Conservation (phyloP, 2,888 invertebrate genomes). For the Biston stratarius region DNA sequence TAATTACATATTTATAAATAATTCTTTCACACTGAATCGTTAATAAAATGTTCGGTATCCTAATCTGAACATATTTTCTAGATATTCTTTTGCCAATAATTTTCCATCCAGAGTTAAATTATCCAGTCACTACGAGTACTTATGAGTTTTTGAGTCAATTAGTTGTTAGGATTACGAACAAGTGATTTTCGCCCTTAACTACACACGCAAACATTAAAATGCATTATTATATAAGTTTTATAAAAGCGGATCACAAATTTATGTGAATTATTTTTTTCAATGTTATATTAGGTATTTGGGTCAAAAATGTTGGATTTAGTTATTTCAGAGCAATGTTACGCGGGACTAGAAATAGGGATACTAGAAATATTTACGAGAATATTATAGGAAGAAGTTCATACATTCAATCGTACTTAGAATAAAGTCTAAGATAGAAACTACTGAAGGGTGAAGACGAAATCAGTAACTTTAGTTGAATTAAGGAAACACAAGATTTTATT, state of each 20-base stretch:
- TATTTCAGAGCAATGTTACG: not conserved
- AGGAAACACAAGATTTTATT: not conserved
- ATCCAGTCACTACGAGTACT: too few species aligned
- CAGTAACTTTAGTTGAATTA: conserved; percentile 33
- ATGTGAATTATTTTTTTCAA: not conserved
- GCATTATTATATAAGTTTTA: too few species aligned
- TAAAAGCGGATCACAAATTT: not conserved
- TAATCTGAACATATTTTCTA: not conserved
- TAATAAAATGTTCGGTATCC: not conserved
- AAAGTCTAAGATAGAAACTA: conserved; percentile 53
- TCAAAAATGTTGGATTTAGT: not conserved
- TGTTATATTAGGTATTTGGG: not conserved
- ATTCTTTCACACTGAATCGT: conserved; percentile 22
- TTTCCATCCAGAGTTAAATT: conserved; percentile 1
- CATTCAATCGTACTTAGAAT: conserved; percentile 50
- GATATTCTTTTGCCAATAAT: not conserved
- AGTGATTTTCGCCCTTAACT: too few species aligned
- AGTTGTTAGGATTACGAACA: too few species aligned
- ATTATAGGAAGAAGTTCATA: conserved; percentile 39
- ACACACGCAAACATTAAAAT: too few species aligned
- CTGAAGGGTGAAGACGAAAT: conserved; percentile 49
- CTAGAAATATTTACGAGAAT: not conserved
- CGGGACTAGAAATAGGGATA: conserved; percentile 5
- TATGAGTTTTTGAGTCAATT: too few species aligned
- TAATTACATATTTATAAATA: conserved; percentile 16